A percentile compares a stretch with the other conserved stretches of the same genome.
Evolutionary conservation across 2,797 vertebrate genomes (phyloP).

Genomic region (Dendrocincla fuliginosa): DNA sequence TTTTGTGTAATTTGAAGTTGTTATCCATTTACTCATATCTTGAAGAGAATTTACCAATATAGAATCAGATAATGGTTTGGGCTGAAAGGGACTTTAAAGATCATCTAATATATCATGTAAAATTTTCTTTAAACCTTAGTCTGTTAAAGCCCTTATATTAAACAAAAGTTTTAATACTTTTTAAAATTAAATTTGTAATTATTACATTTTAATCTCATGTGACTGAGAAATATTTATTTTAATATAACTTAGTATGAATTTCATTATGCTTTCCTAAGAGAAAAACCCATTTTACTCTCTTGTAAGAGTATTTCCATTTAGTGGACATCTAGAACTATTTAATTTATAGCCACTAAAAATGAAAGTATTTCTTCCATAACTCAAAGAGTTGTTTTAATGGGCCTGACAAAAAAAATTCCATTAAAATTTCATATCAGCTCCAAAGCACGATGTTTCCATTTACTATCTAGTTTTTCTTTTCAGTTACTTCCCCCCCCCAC

Average conservation of each 20-base stretch:
- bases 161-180: not conserved
- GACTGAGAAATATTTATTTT: constrained; percentile 3
- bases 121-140: not conserved
- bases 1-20: not conserved
- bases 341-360: not conserved
- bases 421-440: not conserved
- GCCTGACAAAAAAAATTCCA: not conserved
- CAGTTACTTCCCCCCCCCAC: rapidly evolving
- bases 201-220: not conserved
- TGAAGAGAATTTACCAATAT: not conserved
- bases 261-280: not conserved
- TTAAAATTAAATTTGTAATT: constrained; percentile 7
- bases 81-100: not conserved
- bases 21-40: not conserved
- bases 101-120: not conserved
- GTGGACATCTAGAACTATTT: not conserved
- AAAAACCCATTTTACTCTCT: not conserved
- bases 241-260: not conserved
- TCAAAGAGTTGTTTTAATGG: not conserved
- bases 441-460: not conserved
- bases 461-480: not conserved
- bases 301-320: not conserved
- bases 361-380: not conserved
- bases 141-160: not conserved
- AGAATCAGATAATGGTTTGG: not conserved